Percentiles rank a stretch among this genome's conserved stretches.
Evolutionary conservation across 2,113 vertebrate species (phyloP).

Genomic region (Colossoma macropomum): DNA sequence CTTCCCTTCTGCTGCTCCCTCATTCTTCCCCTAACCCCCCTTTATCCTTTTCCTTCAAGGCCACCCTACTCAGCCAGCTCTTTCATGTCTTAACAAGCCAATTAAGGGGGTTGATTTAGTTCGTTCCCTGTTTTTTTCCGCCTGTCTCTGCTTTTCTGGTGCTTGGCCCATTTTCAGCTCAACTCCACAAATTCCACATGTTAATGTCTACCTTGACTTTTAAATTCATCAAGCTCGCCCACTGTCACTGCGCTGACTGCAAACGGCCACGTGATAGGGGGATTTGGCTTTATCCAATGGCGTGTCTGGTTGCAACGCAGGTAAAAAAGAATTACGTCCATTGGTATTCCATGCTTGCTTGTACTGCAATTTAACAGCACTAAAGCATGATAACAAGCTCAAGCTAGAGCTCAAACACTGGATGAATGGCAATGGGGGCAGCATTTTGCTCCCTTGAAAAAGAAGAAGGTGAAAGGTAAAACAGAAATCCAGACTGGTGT

Average conservation of each 20-base stretch:
- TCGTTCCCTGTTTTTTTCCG: slow-evolving; percentile 34
- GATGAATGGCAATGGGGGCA: slow-evolving; percentile 42
- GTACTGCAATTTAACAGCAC: slow-evolving; percentile 35
- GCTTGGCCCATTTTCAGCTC: slow-evolving; percentile 54
- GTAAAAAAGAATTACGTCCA: slow-evolving; percentile 37
- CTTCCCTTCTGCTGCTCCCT: slow-evolving; percentile 41
- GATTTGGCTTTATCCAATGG: slow-evolving; percentile 36
- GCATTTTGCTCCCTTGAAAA: slow-evolving; percentile 1
- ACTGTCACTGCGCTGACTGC: slow-evolving; percentile 22
- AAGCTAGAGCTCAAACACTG: slow-evolving; percentile 42
- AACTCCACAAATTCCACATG: slow-evolving; percentile 46
- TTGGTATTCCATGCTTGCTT: slow-evolving; percentile 52
- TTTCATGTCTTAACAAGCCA: slow-evolving; percentile 70
- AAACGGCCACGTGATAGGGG: slow-evolving; percentile 26
- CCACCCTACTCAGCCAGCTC: slow-evolving; percentile 48
- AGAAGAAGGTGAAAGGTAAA: slow-evolving; percentile 1
- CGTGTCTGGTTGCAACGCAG: slow-evolving; percentile 24
- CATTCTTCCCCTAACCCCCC: slow-evolving; percentile 28
- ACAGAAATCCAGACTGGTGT: slow-evolving; percentile 4
- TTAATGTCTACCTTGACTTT: slow-evolving; percentile 47
- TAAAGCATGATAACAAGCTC: slow-evolving; percentile 53
- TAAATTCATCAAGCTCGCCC: slow-evolving; percentile 44
- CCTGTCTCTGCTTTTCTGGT: slow-evolving; percentile 33
- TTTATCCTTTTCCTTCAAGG: slow-evolving; percentile 59
- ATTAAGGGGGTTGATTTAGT: slow-evolving; percentile 64